These are phyloP conservation scores for Penaeus japonicus DNA, from an alignment of 1,140 invertebrate genomes.

Conservation along the genomic window DNA sequence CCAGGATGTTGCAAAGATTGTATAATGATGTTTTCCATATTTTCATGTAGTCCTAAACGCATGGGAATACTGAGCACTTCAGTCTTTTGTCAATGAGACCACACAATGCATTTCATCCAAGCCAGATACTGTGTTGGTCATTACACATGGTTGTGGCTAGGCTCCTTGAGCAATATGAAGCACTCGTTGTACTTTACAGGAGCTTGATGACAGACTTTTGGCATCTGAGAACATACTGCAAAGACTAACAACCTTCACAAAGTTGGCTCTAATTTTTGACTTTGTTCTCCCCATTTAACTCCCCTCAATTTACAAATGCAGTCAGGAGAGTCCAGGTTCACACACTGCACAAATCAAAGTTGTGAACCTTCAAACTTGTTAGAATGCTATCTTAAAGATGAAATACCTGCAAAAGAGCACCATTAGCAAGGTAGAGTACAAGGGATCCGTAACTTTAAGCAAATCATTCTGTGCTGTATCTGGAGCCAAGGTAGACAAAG, in stretches of 20 bases:
- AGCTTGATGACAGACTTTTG: background rate
- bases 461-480: too few relatives aligned
- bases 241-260: background rate
- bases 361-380: background rate
- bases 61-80: background rate
- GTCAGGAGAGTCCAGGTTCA: slow-evolving; percentile 9
- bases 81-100: background rate
- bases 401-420: background rate
- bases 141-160: background rate
- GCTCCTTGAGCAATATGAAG: background rate
- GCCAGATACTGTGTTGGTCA: background rate
- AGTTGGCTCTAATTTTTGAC: background rate
- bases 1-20: background rate
- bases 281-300: slow-evolving; percentile 16
- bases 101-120: background rate
- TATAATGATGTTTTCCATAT: background rate
- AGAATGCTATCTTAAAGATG: background rate
- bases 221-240: background rate
- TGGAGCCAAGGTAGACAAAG: too few relatives aligned
- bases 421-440: background rate
- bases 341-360: slow-evolving; percentile 1
- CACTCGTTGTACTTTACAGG: slow-evolving; percentile 9
- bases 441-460: too few relatives aligned
- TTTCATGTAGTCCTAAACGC: background rate
- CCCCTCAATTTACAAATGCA: background rate